Base-by-base conservation (phyloP, 2,888 invertebrate genomes). In the Nomada lathburiana region DNA sequence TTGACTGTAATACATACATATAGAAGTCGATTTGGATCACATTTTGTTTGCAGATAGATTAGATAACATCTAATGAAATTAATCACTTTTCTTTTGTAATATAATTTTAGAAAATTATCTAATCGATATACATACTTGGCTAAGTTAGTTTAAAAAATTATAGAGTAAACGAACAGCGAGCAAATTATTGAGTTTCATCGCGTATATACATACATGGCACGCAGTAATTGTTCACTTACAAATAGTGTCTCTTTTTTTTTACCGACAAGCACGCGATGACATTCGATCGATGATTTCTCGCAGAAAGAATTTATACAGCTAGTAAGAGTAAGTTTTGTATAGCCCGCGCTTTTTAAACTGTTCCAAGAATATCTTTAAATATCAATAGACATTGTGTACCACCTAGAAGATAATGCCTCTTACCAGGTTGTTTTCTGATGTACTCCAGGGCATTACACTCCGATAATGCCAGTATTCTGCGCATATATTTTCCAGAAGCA, bases 201-300 rank as follows among this genome's bases (percentile, higher is more conserved):
- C 36, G 36, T 36, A 36, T 7, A 5, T 36, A 36, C 36, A 36
- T 36, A 7, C 36, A 36, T 36, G 36, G 36, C 7, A 36, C 36
- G 36, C 36, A 36, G 36, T 36, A 36, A 36, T 36, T 7, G 29
- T 29, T 29, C 29, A 29, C 29, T 29, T 29, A 7, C 29, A 29
- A 29, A 29, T 29, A 29, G 29, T 29, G 29, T 29, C 7, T 29
- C 29, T 67, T 42, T 64, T 47, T 47, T 29, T 26, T 36, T 67
- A n/a, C 10, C 29, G 71, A 71, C 52, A 47, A 72, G 13, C 23
- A 23, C 59, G 26, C n/a, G 53, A 62, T 68, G 62, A 72, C 36
- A 53, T 13, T 16, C 67, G n/a, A 2, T 42, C 71, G 50, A 44
- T 20, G 60, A 67, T 68, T 36, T 36, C 23, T 47, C 23, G 16